phyloP scores from a whole-genome alignment of 53 echinoderm and acorn worm genomes.

The Henricia sp. region DNA sequence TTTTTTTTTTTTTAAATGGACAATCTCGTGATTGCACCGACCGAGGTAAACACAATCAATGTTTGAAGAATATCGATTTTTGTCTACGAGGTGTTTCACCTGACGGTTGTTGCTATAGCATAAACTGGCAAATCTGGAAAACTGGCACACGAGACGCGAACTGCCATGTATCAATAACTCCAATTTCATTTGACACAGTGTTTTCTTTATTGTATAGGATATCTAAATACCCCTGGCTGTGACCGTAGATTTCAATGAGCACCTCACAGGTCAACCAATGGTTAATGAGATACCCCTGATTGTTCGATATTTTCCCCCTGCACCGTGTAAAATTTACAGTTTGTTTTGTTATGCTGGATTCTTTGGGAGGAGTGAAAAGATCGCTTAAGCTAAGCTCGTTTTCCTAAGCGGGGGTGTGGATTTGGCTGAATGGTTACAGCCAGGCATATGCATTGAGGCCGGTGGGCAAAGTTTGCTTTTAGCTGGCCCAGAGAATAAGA shows the following conservation, averaged over 20 bases:
- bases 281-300: constrained; percentile 54
- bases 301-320: constrained; percentile 21
- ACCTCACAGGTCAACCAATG: constrained; percentile 35
- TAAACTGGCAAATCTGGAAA: too few relatives aligned
- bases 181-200: not conserved
- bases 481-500: constrained; percentile 18
- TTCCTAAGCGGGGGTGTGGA: constrained; percentile 60
- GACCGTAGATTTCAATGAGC: not conserved
- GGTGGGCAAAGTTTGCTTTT: constrained; percentile 63
- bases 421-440: constrained; percentile 49
- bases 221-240: not conserved
- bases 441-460: constrained; percentile 54
- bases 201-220: not conserved
- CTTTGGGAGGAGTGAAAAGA: constrained; percentile 55
- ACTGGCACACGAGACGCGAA: too few relatives aligned
- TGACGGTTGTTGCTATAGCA: too few relatives aligned
- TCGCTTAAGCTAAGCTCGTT: constrained; percentile 59
- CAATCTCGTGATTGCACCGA: too few relatives aligned
- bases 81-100: too few relatives aligned
- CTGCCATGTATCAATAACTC: not conserved
- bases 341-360: constrained; percentile 54
- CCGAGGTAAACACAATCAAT: too few relatives aligned
- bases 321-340: constrained; percentile 58
- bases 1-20: too few relatives aligned
- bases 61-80: too few relatives aligned